Conservation (phyloP, 2,113 vertebrate species). For the Microcebus tavaratra region DNA sequence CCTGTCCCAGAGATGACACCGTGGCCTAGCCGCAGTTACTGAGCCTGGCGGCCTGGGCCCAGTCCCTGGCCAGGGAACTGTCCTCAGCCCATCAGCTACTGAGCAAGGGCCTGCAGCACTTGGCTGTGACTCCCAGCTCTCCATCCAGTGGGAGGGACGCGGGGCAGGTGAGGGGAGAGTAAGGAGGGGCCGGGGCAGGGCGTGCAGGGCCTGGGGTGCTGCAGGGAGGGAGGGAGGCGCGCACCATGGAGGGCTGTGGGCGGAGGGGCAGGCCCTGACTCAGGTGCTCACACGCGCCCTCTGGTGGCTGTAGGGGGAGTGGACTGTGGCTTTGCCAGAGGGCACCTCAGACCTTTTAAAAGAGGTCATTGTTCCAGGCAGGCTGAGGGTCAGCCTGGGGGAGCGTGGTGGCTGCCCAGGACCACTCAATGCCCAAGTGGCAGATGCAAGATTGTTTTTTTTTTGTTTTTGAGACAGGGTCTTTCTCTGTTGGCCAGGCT, state of each 20-base stretch:
- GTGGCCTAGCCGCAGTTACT: background rate
- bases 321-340: background rate
- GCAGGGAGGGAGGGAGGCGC: background rate
- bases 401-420: background rate
- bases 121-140: background rate
- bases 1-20: background rate
- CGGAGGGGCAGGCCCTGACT: accelerated
- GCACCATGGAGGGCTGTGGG: background rate
- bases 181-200: too few species aligned
- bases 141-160: background rate
- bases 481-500: too few species aligned
- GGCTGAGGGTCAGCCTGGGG: background rate
- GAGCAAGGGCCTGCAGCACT: accelerated
- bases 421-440: background rate
- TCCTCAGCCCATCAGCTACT: background rate
- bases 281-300: background rate
- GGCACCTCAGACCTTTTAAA: background rate
- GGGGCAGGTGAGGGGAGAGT: background rate
- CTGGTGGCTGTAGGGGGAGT: background rate
- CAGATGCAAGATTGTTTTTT: background rate
- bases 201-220: background rate
- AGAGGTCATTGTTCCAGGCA: background rate
- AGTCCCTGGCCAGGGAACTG: background rate
- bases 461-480: too few species aligned
- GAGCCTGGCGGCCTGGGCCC: background rate